These are phyloP conservation scores for Penaeus monodon DNA, from an alignment of 2,888 invertebrate species.

Conservation along the genomic window DNA sequence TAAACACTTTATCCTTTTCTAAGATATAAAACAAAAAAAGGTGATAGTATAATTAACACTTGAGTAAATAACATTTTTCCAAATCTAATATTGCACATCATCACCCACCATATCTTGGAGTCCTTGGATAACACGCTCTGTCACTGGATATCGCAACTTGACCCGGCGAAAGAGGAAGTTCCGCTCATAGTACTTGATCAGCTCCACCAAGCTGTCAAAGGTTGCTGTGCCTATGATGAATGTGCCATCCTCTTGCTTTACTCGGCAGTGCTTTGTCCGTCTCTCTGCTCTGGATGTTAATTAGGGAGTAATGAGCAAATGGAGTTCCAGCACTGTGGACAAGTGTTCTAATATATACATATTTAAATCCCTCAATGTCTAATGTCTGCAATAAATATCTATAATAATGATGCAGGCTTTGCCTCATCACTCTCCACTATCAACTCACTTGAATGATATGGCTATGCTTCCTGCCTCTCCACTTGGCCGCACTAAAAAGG, in stretches of 20 bases:
- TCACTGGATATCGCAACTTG: slow-evolving; percentile 86
- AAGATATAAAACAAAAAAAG: background rate
- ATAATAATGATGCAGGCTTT: background rate
- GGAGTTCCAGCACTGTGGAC: background rate
- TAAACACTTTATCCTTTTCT: background rate
- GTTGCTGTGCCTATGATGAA: slow-evolving; percentile 91
- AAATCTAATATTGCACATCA: background rate
- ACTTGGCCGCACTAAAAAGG: slow-evolving; percentile 92
- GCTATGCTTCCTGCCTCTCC: slow-evolving; percentile 89
- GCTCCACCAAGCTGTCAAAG: slow-evolving; percentile 95
- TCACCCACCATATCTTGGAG: slow-evolving; percentile 32
- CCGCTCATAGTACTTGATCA: slow-evolving; percentile 91
- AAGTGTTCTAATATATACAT: background rate
- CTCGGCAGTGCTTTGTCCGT: slow-evolving; percentile 96
- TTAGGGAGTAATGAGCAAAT: slow-evolving; percentile 58
- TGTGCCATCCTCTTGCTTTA: slow-evolving; percentile 90
- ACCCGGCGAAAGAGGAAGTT: slow-evolving; percentile 92
- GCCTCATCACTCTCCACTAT: background rate
- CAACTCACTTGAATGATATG: slow-evolving; percentile 80
- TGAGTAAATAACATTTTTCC: background rate
- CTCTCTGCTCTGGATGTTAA: slow-evolving; percentile 81
- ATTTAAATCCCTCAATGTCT: background rate
- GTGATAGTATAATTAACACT: background rate
- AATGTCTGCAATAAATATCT: background rate
- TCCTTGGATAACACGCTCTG: slow-evolving; percentile 77